These are phyloP conservation scores for Aurelia coerulea DNA, from an alignment of 30 jellyfish, hydroid and myxozoan species.

Conservation along the genomic window DNA sequence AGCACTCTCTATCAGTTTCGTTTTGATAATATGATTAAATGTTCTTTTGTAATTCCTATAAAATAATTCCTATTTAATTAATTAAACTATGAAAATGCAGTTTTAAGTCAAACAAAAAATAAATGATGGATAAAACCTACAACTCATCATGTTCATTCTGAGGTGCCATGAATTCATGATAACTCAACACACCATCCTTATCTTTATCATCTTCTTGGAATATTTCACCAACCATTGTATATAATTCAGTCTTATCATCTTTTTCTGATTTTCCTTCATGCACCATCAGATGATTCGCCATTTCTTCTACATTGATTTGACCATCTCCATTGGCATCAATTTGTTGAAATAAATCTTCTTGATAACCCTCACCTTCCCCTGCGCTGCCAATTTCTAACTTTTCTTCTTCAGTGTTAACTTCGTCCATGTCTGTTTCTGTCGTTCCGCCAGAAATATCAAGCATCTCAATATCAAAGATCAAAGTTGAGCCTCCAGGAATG, in stretches of 20 bases:
- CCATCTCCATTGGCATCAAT: constrained; percentile 81
- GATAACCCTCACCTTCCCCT: constrained; percentile 22
- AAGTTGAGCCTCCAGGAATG: constrained; percentile 83
- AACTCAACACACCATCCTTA: constrained; percentile 87
- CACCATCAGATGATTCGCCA: constrained; percentile 77
- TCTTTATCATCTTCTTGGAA: constrained; percentile 94
- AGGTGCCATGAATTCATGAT: constrained; percentile 74
- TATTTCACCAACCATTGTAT: constrained; percentile 89
- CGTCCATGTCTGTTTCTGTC: constrained; percentile 12
- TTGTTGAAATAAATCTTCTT: constrained; percentile 71
- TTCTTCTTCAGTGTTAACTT: constrained; percentile 21
- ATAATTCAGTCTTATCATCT: constrained; percentile 63
- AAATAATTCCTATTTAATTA: too few relatives aligned
- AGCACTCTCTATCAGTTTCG: too few relatives aligned
- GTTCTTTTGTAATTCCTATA: too few relatives aligned
- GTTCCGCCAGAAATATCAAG: constrained; percentile 43
- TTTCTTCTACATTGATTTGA: constrained; percentile 78
- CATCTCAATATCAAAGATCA: constrained; percentile 84
- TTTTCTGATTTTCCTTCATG: constrained; percentile 63
- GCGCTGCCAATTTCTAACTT: constrained; percentile 8
- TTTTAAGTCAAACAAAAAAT: too few relatives aligned
- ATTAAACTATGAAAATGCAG: too few relatives aligned
- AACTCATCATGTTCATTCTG: constrained; percentile 58
- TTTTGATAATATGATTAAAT: too few relatives aligned
- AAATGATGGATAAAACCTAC: neutral